Evolutionary conservation across 2,113 vertebrate species (phyloP).

Genomic region (Larimichthys crocea): DNA sequence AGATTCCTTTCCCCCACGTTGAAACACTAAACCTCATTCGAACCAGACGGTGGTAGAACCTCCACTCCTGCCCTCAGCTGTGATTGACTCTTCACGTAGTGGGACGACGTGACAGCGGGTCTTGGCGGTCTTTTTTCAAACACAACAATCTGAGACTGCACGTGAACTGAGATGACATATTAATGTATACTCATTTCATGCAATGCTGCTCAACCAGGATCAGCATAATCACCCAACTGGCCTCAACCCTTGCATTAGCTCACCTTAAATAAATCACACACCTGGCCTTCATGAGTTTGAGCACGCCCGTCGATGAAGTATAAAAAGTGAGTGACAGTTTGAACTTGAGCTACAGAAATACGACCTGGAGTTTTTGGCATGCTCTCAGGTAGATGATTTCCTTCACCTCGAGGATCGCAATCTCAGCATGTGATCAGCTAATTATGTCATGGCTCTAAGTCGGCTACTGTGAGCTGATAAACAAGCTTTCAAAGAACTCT

Average conservation of each 20-base stretch:
- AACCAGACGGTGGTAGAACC: no score
- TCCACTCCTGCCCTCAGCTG: no score
- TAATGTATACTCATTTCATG: not conserved
- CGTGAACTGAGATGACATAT: no score
- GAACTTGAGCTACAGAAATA: not conserved
- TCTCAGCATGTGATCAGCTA: not conserved
- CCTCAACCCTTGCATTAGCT: not conserved
- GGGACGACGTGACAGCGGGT: no score
- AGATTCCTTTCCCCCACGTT: no score
- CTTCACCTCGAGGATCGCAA: not conserved
- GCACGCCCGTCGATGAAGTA: no score
- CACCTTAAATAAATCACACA: not conserved
- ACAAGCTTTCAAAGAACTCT: not conserved
- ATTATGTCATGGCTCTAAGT: not conserved
- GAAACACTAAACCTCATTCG: no score
- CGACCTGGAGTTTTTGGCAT: constrained; percentile 22
- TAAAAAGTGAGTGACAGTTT: not conserved
- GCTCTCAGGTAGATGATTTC: constrained; percentile 30
- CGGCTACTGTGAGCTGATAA: not conserved
- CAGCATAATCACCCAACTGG: not conserved
- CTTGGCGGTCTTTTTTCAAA: not conserved
- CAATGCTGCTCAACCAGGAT: not conserved
- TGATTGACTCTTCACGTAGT: no score
- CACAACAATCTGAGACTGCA: no score
- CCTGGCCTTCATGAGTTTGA: not conserved